These are phyloP conservation scores for Danio albolineatus DNA, from an alignment of 2,797 vertebrate genomes.

Conservation along the genomic window DNA sequence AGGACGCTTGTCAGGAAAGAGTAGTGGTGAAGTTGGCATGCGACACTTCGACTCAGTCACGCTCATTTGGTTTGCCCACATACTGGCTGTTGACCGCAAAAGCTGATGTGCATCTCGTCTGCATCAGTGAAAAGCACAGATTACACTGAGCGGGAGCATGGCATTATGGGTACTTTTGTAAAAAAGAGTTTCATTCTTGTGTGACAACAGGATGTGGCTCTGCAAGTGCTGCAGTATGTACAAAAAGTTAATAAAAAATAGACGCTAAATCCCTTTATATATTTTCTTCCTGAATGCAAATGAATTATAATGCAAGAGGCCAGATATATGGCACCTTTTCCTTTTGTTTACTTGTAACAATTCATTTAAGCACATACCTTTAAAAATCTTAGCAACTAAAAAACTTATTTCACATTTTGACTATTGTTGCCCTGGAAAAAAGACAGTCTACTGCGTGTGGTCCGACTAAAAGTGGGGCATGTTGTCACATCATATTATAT, in stretches of 20 bases:
- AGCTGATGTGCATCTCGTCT: slow-evolving; percentile 22
- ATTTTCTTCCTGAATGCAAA: not conserved
- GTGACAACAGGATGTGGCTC: slow-evolving; percentile 39
- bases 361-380: not conserved
- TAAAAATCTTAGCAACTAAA: not conserved
- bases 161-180: not conserved
- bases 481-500: too few relatives aligned
- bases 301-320: not conserved
- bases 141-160: slow-evolving; percentile 49
- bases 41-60: not conserved
- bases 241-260: too few relatives aligned
- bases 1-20: not conserved
- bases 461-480: too few relatives aligned
- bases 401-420: not conserved
- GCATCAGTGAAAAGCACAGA: slow-evolving; percentile 67
- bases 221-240: not conserved
- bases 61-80: slow-evolving; percentile 20
- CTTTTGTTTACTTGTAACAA: not conserved
- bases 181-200: not conserved
- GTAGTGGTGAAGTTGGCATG: not conserved
- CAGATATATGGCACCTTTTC: too few relatives aligned
- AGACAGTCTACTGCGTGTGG: too few relatives aligned
- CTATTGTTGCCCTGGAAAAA: not conserved
- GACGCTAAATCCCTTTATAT: not conserved
- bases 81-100: slow-evolving; percentile 57